phyloP scores from a whole-genome alignment of 2,797 vertebrate species.

The Onychomys arenicola region DNA sequence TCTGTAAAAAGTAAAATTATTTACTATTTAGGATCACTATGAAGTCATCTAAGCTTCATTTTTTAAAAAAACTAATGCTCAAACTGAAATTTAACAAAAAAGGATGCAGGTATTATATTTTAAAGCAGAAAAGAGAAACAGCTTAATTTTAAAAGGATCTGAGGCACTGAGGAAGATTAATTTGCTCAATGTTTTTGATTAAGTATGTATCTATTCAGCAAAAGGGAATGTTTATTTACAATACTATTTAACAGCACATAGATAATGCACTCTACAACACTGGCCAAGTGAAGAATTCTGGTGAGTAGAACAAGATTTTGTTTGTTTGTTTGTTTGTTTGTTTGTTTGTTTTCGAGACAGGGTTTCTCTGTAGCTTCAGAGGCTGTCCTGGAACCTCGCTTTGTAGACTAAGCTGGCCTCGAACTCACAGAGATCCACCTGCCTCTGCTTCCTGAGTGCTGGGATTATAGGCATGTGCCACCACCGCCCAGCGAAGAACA shows the following conservation, averaged over 20 bases:
- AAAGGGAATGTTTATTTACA: not conserved
- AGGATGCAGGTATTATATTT: not conserved
- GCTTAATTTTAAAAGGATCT: conserved; percentile 20
- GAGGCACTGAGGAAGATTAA: not conserved
- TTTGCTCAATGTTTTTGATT: not conserved
- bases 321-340: no score
- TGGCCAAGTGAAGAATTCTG: not conserved
- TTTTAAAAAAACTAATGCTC: conserved; percentile 22
- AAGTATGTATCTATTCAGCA: conserved; percentile 40
- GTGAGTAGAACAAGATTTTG: not conserved
- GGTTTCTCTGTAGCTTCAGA: no score
- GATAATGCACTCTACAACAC: not conserved
- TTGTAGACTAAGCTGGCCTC: no score
- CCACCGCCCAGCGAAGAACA: no score
- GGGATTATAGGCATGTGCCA: no score
- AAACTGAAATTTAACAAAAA: conserved; percentile 17
- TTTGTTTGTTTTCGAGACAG: no score
- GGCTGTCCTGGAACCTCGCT: no score
- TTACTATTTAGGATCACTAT: not conserved
- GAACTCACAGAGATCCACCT: no score
- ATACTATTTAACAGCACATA: not conserved
- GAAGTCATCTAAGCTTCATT: conserved; percentile 9
- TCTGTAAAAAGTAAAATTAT: conserved; percentile 14
- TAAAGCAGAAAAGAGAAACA: not conserved
- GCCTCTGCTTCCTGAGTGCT: no score